These are phyloP conservation scores for Portunus trituberculatus DNA, from an alignment of 1,140 invertebrate species.

Conservation along the genomic window DNA sequence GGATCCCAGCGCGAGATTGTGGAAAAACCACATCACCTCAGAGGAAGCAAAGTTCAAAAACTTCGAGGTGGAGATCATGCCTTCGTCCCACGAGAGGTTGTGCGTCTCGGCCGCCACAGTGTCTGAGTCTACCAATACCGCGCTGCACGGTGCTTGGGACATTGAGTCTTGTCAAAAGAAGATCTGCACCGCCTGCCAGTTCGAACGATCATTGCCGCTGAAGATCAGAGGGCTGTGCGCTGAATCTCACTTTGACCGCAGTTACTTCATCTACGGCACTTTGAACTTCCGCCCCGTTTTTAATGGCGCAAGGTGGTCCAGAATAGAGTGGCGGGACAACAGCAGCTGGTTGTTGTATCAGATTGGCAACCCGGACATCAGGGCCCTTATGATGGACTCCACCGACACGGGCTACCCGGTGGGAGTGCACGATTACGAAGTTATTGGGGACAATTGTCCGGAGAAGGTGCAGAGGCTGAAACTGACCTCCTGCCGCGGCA, in stretches of 20 bases:
- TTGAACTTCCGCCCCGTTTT: constrained; percentile 35
- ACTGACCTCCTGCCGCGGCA: constrained; percentile 36
- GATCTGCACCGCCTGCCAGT: constrained; percentile 55
- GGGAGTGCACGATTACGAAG: constrained; percentile 39
- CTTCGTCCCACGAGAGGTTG: not conserved
- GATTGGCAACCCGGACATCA: not conserved
- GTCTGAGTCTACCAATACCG: not conserved
- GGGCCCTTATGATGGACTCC: constrained; percentile 37
- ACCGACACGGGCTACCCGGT: constrained; percentile 29
- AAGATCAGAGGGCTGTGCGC: constrained; percentile 55
- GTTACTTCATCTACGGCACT: constrained; percentile 36
- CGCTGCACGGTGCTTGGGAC: constrained; percentile 29
- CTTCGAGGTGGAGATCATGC: constrained; percentile 34
- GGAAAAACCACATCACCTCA: not conserved
- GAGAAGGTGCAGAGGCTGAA: not conserved
- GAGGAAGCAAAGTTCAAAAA: constrained; percentile 31
- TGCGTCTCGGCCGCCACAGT: constrained; percentile 24
- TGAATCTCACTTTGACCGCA: constrained; percentile 46
- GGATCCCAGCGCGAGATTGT: not conserved
- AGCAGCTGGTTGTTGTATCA: constrained; percentile 41
- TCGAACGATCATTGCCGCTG: not conserved
- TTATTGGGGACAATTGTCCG: not conserved
- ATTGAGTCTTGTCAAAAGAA: constrained; percentile 18
- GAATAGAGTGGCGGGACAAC: constrained; percentile 30
- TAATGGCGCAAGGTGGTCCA: constrained; percentile 37